Evolutionary conservation across 1,140 invertebrate genomes (phyloP).

Genomic region (Atta texana): DNA sequence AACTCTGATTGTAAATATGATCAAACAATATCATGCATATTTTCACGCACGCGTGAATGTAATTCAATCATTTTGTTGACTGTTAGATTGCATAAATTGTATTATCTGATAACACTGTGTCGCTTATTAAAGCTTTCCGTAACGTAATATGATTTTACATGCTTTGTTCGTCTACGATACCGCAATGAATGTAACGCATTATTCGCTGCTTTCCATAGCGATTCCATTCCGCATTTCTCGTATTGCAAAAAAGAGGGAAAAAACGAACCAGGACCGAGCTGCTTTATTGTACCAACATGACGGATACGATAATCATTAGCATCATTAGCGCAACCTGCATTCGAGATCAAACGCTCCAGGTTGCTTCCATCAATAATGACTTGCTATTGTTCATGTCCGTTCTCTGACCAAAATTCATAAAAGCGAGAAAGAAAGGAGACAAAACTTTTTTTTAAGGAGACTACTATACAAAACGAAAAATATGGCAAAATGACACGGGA

Average conservation of each 20-base stretch:
- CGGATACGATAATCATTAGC: conserved; percentile 56
- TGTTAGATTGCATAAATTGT: conserved; percentile 47
- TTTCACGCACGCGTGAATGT: not conserved
- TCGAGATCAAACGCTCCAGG: conserved; percentile 52
- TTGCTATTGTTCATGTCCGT: conserved; percentile 50
- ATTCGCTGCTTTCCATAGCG: conserved; percentile 5
- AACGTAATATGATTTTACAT: conserved; percentile 44
- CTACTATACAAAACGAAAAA: not conserved
- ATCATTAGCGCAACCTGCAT: conserved; percentile 54
- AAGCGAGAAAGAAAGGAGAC: not conserved
- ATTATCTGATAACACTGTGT: conserved; percentile 36
- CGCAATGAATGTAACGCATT: conserved; percentile 2
- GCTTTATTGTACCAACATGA: conserved; percentile 53
- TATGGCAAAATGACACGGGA: not conserved
- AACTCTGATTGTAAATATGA: not conserved
- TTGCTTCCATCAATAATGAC: conserved; percentile 53
- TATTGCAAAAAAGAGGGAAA: conserved; percentile 17
- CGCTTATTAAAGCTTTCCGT: conserved; percentile 42
- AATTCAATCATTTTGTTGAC: conserved; percentile 45
- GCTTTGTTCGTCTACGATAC: conserved; percentile 46
- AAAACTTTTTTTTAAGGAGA: not conserved
- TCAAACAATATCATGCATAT: not conserved
- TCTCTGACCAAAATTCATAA: conserved; percentile 6
- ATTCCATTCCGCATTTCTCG: conserved; percentile 30
- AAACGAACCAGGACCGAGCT: conserved; percentile 21